Conservation (phyloP, 2,113 vertebrate genomes). For the Gulo gulo region DNA sequence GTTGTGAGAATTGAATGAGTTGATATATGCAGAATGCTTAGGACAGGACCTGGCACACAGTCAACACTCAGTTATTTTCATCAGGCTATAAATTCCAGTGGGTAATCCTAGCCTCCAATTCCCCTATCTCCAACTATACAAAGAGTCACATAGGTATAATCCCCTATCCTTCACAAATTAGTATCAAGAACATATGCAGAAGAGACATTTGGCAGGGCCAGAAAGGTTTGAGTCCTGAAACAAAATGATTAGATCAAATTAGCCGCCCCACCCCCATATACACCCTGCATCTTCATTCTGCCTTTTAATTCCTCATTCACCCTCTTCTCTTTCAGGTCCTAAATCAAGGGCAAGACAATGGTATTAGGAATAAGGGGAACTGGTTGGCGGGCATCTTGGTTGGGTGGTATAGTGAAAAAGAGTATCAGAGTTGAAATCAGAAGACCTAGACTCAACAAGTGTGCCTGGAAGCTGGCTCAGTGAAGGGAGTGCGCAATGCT, state of each 20-base stretch:
- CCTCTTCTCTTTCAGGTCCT: neutral
- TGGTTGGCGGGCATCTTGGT: neutral
- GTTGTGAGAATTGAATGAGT: neutral
- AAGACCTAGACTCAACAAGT: neutral
- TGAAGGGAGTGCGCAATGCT: neutral
- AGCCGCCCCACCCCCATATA: no score
- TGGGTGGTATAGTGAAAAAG: neutral
- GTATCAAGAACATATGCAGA: neutral
- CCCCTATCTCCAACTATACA: neutral
- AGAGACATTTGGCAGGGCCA: neutral
- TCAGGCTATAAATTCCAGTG: neutral
- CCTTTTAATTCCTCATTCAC: neutral
- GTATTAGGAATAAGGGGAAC: neutral
- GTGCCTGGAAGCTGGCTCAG: neutral
- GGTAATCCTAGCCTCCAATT: neutral
- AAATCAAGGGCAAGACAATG: neutral
- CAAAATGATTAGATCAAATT: neutral
- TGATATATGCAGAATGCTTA: neutral
- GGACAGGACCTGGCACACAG: neutral
- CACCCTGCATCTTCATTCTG: neutral
- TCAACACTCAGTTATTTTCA: neutral
- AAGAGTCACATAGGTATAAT: neutral
- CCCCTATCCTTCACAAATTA: neutral
- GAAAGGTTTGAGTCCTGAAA: conserved; percentile 6
- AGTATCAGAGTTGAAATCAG: neutral